Base-by-base conservation (phyloP, 2,888 invertebrate species). In the Zeuzera pyrina region DNA sequence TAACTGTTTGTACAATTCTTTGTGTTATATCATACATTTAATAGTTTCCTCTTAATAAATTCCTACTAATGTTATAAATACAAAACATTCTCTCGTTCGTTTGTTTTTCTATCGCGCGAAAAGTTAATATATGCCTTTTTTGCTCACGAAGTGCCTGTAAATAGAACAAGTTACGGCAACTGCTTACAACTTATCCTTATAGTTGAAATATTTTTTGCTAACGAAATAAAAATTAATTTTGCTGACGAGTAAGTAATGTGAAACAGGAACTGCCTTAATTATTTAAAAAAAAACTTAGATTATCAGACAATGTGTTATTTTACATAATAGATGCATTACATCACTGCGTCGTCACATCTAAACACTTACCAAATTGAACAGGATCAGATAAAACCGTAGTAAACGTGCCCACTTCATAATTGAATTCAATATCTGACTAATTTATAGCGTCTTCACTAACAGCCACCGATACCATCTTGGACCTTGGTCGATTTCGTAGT, bases 341-440 rank as follows among this genome's bases (percentile, higher is more conserved):
- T 38, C 26, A 27, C 29, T 24, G 15, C 32, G 35, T 32, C 44
- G 44, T 45, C 37, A 41, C 44, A 43, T 49, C 42, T 41, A 39
- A 42, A 38, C 40, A 41, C 30, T 35, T 40, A 35, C 34, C 35
- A 36, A 35, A 38, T 31, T 39, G 33, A 41, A 49, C 36, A 38
- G 31, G 23, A 41, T 38, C 42, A 27, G 40, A 41, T 41, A 38
- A 40, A 29, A 27, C 42, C 46, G 23, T 24, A n/a, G n/a, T 2
- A 52, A 59, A 52, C 59, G 52, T 50, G 49, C 43, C 42, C 49
- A 52, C 48, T 41, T 46, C 47, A 56, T 64, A 64, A 62, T 63
- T 61, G 59, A 63, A 65, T 62, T 64, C 61, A 62, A 62, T 63
- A 61, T 49, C 58, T 52, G 51, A 53, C 56, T 61, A 64, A 66